Evolutionary conservation across 2,113 vertebrate species (phyloP).

Genomic region (Zingel zingel): DNA sequence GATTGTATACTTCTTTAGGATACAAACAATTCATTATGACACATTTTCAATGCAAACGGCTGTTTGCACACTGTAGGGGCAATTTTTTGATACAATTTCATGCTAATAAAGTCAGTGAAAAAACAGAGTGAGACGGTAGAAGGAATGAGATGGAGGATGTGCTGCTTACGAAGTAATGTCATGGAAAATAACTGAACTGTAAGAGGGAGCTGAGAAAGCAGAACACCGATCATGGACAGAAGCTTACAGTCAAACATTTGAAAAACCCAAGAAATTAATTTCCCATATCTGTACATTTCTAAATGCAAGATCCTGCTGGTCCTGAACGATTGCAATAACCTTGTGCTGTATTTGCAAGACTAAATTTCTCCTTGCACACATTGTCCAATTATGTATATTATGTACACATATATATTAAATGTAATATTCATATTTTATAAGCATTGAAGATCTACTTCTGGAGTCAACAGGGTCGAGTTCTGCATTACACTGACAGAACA

Average conservation of each 20-base stretch:
- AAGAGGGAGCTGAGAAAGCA: constrained; percentile 6
- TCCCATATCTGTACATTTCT: not conserved
- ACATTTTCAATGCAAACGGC: not conserved
- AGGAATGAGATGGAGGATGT: constrained; percentile 12
- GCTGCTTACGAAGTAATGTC: constrained; percentile 3
- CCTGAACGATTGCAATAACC: not conserved
- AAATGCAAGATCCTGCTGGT: not conserved
- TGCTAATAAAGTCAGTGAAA: constrained; percentile 3
- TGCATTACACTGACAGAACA: not conserved
- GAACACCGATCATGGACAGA: constrained; percentile 2
- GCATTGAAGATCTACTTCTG: not conserved
- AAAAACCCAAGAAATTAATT: not conserved
- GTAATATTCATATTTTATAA: not conserved
- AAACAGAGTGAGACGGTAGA: constrained; percentile 3
- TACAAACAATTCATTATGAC: constrained; percentile 1
- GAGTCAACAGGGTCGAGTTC: constrained; percentile 11
- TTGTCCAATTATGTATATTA: not conserved
- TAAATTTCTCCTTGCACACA: not conserved
- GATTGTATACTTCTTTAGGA: not conserved
- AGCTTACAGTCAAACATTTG: not conserved
- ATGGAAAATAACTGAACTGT: not conserved
- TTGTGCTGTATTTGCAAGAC: not conserved
- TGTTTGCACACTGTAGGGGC: not conserved
- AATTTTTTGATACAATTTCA: constrained; percentile 11
- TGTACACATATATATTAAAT: not conserved